Evolutionary conservation across 2,113 vertebrate genomes (phyloP).

Genomic region (Zosterops lateralis): DNA sequence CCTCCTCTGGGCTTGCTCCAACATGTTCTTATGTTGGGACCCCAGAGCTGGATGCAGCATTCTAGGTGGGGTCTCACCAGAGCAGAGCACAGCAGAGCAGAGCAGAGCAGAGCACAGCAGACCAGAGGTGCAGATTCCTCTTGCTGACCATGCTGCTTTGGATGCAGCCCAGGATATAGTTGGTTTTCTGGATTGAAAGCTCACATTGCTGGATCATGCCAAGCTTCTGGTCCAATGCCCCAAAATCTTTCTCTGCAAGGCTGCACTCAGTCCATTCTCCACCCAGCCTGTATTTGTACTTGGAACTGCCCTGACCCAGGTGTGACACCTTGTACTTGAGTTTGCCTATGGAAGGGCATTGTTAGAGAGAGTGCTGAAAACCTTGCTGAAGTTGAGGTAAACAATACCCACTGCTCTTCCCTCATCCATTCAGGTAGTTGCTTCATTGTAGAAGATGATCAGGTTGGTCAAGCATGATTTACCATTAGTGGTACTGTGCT

Average conservation of each 20-base stretch:
- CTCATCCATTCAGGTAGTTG: background rate
- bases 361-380: background rate
- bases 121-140: background rate
- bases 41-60: too few species aligned
- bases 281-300: background rate
- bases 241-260: background rate
- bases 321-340: too few species aligned
- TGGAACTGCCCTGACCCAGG: background rate
- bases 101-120: background rate
- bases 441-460: background rate
- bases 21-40: too few species aligned
- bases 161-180: background rate
- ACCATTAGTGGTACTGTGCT: background rate
- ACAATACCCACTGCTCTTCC: background rate
- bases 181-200: background rate
- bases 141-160: background rate
- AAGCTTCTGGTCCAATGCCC: background rate
- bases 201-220: background rate
- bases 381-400: background rate
- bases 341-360: background rate
- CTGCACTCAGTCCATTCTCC: background rate
- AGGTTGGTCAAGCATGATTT: background rate
- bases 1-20: too few species aligned
- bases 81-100: too few species aligned
- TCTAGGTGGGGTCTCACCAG: too few species aligned